Evolutionary conservation across 1,140 invertebrate species (phyloP).

Genomic region (Euschistus heros): DNA sequence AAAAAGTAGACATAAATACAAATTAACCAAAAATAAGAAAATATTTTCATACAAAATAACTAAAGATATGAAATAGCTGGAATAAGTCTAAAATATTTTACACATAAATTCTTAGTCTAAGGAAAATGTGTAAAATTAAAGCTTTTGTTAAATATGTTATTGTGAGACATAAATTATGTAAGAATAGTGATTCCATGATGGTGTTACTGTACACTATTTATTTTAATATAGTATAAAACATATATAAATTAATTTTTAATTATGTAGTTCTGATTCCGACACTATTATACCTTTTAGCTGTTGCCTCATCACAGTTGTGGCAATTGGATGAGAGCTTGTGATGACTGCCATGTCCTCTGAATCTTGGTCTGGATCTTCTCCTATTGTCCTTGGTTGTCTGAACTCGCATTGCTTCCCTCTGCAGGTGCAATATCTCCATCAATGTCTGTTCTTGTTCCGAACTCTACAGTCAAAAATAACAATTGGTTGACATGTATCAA

Average conservation of each 20-base stretch:
- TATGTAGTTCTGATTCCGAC: conserved; percentile 13
- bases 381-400: conserved; percentile 7
- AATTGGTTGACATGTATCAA: too few species aligned
- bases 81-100: too few species aligned
- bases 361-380: not conserved
- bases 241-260: not conserved
- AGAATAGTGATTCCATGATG: too few species aligned
- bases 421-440: conserved; percentile 23
- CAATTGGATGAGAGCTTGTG: not conserved
- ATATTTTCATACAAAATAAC: too few species aligned
- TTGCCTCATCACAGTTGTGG: conserved; percentile 19
- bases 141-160: too few species aligned
- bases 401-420: conserved; percentile 17
- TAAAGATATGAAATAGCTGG: too few species aligned
- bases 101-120: too few species aligned
- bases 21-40: too few species aligned
- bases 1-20: too few species aligned
- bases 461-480: not conserved
- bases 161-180: too few species aligned
- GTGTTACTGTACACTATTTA: too few species aligned
- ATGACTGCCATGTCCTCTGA: conserved; percentile 17
- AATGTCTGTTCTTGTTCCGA: conserved; percentile 23
- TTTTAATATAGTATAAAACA: not conserved
- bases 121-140: too few species aligned
- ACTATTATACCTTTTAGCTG: conserved; percentile 22